These are phyloP conservation scores for Neopipo cinnamomea DNA, from an alignment of 2,113 vertebrate genomes.

Conservation along the genomic window DNA sequence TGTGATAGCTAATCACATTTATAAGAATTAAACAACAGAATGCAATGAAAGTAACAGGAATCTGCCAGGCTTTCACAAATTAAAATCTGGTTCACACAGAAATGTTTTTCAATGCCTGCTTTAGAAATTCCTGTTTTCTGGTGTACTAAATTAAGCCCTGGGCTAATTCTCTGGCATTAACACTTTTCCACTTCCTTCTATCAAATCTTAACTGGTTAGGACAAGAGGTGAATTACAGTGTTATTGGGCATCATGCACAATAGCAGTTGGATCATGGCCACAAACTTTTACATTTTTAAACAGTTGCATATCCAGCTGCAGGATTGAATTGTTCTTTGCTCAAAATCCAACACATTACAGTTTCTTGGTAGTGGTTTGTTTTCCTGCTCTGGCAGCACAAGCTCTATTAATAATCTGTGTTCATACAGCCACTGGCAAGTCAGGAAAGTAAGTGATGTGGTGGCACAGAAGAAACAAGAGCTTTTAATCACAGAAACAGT, in stretches of 20 bases:
- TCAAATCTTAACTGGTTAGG: not conserved
- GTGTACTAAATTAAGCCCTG: not conserved
- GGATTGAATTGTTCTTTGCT: constrained; percentile 13
- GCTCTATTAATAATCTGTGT: constrained; percentile 67
- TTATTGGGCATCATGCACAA: not conserved
- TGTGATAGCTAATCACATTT: not conserved
- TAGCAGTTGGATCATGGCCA: not conserved
- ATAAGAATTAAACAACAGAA: not conserved
- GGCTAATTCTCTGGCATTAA: not conserved
- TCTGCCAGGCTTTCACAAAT: not conserved
- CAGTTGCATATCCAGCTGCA: not conserved
- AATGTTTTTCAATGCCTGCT: not conserved
- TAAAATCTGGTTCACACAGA: not conserved
- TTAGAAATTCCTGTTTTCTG: not conserved
- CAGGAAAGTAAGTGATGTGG: constrained; percentile 61
- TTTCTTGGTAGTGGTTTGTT: constrained; percentile 43
- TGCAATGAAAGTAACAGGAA: not conserved
- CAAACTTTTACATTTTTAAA: not conserved
- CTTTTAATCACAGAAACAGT: constrained; percentile 71
- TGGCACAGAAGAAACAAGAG: constrained; percentile 61
- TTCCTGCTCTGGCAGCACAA: constrained; percentile 13
- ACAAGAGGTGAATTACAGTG: not conserved
- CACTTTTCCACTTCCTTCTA: not conserved
- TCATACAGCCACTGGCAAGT: constrained; percentile 65
- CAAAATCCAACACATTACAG: not conserved